Evolutionary conservation across 1,140 invertebrate species (phyloP).

Genomic region (Eufriesea mexicana): DNA sequence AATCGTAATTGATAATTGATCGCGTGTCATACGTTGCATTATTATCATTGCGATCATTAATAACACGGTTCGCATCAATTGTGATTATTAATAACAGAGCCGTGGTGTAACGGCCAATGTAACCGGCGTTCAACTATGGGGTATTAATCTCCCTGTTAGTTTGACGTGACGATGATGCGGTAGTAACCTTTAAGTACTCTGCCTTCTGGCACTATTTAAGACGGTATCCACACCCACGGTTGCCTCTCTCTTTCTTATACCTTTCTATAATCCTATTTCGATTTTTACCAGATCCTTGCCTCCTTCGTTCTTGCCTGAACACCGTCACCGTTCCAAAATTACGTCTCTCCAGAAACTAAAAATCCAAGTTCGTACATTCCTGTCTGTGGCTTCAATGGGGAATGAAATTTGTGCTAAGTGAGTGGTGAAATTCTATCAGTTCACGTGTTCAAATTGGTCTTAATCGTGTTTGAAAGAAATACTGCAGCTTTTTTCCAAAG

Average conservation of each 20-base stretch:
- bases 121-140: constrained; percentile 75
- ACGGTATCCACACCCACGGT: constrained; percentile 47
- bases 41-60: constrained; percentile 29
- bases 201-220: constrained; percentile 49
- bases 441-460: too few relatives aligned
- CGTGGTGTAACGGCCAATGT: constrained; percentile 50
- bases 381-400: too few relatives aligned
- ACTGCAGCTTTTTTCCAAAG: too few relatives aligned
- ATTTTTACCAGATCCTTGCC: not conserved
- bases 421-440: too few relatives aligned
- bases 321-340: constrained; percentile 22
- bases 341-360: not conserved
- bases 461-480: too few relatives aligned
- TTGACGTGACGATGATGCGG: constrained; percentile 76
- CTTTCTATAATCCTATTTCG: constrained; percentile 25
- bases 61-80: constrained; percentile 27
- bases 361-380: constrained; percentile 19
- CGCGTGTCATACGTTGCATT: not conserved
- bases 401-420: too few relatives aligned
- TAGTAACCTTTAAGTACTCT: constrained; percentile 73
- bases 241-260: constrained; percentile 24
- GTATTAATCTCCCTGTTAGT: constrained; percentile 73
- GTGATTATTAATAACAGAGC: constrained; percentile 41
- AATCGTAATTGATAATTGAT: constrained; percentile 48
- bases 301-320: not conserved